Conservation (phyloP, 2,888 invertebrate species). For the Leptopterna dolabrata region DNA sequence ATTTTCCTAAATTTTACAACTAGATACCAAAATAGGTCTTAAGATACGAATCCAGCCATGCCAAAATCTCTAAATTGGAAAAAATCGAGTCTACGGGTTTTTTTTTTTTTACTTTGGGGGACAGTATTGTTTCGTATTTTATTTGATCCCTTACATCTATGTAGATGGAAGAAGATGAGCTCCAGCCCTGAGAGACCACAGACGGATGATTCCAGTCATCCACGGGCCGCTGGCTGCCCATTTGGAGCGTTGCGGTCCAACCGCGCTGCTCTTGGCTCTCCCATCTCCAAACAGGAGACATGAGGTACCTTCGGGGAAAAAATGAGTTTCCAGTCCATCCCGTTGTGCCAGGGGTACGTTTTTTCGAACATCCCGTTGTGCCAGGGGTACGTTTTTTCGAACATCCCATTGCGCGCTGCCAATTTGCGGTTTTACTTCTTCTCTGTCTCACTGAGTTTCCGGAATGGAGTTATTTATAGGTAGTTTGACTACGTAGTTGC, state of each 20-base stretch:
- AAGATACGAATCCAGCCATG: too few relatives aligned
- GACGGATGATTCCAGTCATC: neutral
- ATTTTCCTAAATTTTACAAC: too few relatives aligned
- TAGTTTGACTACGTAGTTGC: too few relatives aligned
- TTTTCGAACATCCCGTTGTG: neutral
- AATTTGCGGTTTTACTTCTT: neutral
- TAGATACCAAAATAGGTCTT: too few relatives aligned
- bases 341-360: neutral
- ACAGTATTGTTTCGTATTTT: too few relatives aligned
- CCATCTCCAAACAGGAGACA: neutral
- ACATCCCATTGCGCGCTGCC: too few relatives aligned
- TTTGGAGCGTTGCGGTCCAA: neutral
- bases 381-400: neutral
- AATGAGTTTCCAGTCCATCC: neutral
- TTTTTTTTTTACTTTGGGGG: too few relatives aligned
- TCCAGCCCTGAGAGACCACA: neutral
- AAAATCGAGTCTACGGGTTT: too few relatives aligned
- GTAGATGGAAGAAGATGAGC: constrained; percentile 14
- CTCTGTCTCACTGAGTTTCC: neutral
- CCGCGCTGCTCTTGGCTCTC: neutral
- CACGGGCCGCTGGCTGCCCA: neutral
- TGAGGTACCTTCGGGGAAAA: neutral
- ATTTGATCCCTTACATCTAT: constrained; percentile 34
- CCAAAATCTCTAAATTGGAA: too few relatives aligned
- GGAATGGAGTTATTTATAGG: neutral